These are phyloP conservation scores for Falco naumanni DNA, from an alignment of 2,797 vertebrate genomes.

Conservation along the genomic window DNA sequence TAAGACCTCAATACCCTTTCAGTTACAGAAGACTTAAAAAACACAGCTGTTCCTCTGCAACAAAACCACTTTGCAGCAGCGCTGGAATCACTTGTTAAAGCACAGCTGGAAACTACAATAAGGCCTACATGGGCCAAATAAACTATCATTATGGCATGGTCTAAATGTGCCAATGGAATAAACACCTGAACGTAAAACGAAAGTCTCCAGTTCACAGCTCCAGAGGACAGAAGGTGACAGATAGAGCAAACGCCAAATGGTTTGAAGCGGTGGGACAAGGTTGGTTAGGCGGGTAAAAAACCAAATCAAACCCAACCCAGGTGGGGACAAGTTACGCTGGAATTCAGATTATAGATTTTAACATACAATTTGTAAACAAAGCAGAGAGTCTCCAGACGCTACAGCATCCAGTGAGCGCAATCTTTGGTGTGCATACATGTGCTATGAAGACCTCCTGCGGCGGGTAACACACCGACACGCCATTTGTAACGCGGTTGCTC, in stretches of 20 bases:
- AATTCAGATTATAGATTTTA: neutral
- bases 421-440: neutral
- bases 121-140: neutral
- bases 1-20: neutral
- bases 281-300: neutral
- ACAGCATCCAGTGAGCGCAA: neutral
- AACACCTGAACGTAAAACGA: neutral
- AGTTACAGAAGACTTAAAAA: neutral
- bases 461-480: accelerated
- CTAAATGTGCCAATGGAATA: neutral
- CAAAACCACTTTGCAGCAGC: neutral
- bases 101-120: neutral
- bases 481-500: too few species aligned
- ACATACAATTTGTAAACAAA: neutral
- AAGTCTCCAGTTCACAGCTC: neutral
- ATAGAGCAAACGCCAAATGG: neutral
- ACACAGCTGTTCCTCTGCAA: neutral
- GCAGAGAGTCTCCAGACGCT: neutral
- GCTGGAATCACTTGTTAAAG: neutral
- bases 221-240: neutral
- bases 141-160: neutral
- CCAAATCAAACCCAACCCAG: neutral
- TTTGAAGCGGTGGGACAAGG: neutral
- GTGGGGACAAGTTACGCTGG: neutral
- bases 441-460: neutral